A percentile compares a stretch with the other conserved stretches of the same genome.
Conservation (phyloP, 2,888 invertebrate species). For the Caprella mutica region DNA sequence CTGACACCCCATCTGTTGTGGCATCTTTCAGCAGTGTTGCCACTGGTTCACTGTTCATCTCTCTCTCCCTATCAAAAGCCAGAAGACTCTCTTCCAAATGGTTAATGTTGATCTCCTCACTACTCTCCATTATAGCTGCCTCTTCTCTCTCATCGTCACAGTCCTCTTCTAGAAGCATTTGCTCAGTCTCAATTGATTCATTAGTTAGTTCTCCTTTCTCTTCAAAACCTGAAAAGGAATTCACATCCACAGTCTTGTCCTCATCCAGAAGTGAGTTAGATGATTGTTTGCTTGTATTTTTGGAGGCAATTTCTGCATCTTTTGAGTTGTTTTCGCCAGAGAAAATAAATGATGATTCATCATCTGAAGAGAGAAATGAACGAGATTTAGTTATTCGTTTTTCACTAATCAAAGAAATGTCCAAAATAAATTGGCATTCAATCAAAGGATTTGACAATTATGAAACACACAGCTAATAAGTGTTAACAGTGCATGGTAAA, state of each 20-base stretch:
- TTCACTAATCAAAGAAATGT: background rate
- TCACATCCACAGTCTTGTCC: too few species aligned
- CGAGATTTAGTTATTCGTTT: background rate
- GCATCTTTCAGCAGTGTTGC: background rate
- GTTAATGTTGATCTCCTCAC: conserved; percentile 4
- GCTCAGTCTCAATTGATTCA: too few species aligned
- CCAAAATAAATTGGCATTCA: background rate
- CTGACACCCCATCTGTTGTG: background rate
- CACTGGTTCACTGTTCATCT: too few species aligned
- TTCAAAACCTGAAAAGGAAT: conserved; percentile 15
- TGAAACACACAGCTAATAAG: background rate
- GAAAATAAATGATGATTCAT: conserved; percentile 29
- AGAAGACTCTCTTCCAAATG: conserved; percentile 3
- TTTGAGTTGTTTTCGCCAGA: conserved; percentile 31
- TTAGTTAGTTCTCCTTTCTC: conserved; percentile 16
- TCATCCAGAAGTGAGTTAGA: too few species aligned
- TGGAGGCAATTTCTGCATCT: conserved; percentile 1
- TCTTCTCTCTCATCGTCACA: conserved; percentile 30
- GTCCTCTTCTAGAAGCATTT: conserved; percentile 24
- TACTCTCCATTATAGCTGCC: conserved; percentile 5
- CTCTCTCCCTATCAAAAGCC: conserved; percentile 4
- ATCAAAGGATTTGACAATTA: background rate
- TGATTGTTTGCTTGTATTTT: background rate
- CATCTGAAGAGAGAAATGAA: conserved; percentile 20
- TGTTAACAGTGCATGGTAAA: too few species aligned